Percentiles rank a stretch among this genome's conserved stretches.
These are phyloP conservation scores for Ennomos fuscantarius DNA, from an alignment of 2,888 invertebrate species.

Conservation along the genomic window DNA sequence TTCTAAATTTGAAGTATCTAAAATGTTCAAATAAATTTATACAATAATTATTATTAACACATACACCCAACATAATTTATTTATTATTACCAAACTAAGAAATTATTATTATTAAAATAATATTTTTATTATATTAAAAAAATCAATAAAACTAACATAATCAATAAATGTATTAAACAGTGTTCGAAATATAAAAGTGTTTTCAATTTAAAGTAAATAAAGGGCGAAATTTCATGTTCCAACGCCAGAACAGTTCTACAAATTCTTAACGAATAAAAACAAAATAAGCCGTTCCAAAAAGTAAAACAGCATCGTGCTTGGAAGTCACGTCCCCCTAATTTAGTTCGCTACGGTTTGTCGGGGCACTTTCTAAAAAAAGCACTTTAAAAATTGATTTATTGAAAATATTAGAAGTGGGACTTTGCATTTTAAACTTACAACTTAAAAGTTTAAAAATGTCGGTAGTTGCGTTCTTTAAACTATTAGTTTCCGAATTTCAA, in stretches of 20 bases:
- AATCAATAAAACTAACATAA: no score
- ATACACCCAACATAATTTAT: no score
- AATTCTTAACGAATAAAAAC: slow-evolving; percentile 47
- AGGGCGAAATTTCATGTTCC: slow-evolving; percentile 7
- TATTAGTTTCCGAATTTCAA: no score
- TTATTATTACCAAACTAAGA: no score
- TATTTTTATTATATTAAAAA: no score
- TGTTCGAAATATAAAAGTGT: neutral
- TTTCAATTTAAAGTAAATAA: slow-evolving; percentile 5
- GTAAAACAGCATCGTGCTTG: slow-evolving; percentile 56
- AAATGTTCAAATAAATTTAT: no score
- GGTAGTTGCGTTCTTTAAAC: slow-evolving; percentile 5
- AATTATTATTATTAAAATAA: no score
- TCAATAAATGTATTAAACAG: no score
- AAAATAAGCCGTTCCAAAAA: slow-evolving; percentile 34
- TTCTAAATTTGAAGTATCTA: slow-evolving; percentile 6
- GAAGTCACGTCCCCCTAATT: slow-evolving; percentile 66
- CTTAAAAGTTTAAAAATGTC: slow-evolving; percentile 9
- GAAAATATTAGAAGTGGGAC: slow-evolving; percentile 36
- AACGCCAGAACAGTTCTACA: slow-evolving; percentile 27
- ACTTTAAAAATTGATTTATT: slow-evolving; percentile 40
- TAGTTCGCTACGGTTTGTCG: slow-evolving; percentile 59
- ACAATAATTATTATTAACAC: no score
- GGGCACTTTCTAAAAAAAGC: slow-evolving; percentile 55
- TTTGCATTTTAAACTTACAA: slow-evolving; percentile 27